A percentile compares a stretch with the other conserved stretches of the same genome.
Conservation (phyloP, 2,888 invertebrate genomes). For the Alentia gelatinosa region DNA sequence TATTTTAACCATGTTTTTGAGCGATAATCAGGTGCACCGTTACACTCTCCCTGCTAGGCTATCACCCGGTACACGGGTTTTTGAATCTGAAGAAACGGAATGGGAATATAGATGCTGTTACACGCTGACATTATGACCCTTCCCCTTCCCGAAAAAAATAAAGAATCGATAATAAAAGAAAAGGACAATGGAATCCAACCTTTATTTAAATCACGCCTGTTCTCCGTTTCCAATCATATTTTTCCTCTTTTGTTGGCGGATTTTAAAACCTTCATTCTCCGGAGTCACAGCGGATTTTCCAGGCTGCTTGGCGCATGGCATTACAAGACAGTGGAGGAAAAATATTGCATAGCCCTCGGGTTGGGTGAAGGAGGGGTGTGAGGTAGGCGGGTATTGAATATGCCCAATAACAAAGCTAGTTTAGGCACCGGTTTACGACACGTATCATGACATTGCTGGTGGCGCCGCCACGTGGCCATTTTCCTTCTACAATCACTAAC, state of each 20-base stretch:
- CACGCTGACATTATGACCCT: not conserved
- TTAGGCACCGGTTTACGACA: not conserved
- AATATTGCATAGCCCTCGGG: conserved; percentile 27
- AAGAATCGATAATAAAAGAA: not conserved
- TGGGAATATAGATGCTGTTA: not conserved
- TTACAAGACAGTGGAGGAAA: not conserved
- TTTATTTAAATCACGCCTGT: not conserved
- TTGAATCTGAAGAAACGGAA: not conserved
- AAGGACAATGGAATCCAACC: not conserved
- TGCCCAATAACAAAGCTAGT: conserved; percentile 43
- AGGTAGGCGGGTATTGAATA: conserved; percentile 1
- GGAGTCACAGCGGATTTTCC: not conserved
- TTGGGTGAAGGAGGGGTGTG: not conserved
- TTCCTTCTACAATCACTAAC: not conserved
- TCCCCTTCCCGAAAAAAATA: not conserved
- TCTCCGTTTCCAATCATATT: not conserved
- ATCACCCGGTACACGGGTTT: not conserved
- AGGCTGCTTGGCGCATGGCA: not conserved
- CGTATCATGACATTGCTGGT: conserved; percentile 40
- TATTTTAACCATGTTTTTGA: not conserved
- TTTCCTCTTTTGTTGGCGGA: not conserved
- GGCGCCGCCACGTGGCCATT: not conserved
- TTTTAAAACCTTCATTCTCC: not conserved
- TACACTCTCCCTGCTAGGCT: not conserved
- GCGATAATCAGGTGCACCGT: not conserved